Base-by-base conservation (phyloP, 2,888 invertebrate genomes). In the Zaprionus lineosus region DNA sequence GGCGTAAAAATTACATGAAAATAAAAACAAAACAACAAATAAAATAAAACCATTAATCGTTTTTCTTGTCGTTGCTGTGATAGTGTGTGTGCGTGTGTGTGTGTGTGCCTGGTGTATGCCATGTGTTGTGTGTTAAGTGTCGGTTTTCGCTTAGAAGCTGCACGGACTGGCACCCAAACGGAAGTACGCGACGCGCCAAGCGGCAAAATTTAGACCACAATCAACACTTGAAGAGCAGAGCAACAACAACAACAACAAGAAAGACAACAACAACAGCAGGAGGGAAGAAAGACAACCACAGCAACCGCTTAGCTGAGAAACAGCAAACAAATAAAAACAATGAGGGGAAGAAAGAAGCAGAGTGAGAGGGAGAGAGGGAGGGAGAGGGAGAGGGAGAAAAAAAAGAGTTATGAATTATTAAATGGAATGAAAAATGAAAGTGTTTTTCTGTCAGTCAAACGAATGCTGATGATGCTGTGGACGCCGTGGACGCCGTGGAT, bases 391-490 rank as follows among this genome's bases (percentile, higher is more conserved):
- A 47, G 41, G 31, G 53, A 53, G 50, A 43, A 41, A 50, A 40
- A 64, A 56, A 57, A 57, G 47, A 72, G 58, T 59, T 69, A 77
- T 78, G 78, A 78, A 78, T 84, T 84, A 77, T 83, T 77, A 76
- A 77, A 81, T 81, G 60, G 77, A 74, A 78, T 83, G 74, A 81
- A 78, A 78, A 78, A 78, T 84, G 78, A 78, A 78, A 78, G 78
- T 84, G 84, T 76, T 83, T 84, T 71, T 55, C 69, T 63, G 70
- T 44, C 70, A 53, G 70, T 69, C 66, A 56, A 60, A 55, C 48
- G 46, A 71, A 60, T 51, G 71, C 48, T 53, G 67, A 57, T 66
- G 77, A 56, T 64, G 50, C 26, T 56, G 48, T 26, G n/a, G n/a
- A n/a, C n/a, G n/a, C n/a, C n/a, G n/a, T n/a, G n/a, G n/a, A n/a